These are phyloP conservation scores for Piaya cayana DNA, from an alignment of 2,113 vertebrate species.

Conservation along the genomic window DNA sequence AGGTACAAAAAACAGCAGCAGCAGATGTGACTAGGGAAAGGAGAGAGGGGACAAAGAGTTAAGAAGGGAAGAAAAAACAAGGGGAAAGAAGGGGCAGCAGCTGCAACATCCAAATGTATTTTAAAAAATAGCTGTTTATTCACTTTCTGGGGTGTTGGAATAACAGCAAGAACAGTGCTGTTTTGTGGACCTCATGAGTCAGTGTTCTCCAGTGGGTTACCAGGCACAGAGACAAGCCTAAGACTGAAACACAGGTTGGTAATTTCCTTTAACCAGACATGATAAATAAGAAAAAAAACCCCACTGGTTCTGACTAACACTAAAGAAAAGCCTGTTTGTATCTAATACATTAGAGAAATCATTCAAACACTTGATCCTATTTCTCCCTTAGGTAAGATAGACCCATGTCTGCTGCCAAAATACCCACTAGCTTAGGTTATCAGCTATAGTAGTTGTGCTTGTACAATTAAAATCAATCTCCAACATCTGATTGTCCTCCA, in stretches of 20 bases:
- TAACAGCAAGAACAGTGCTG: neutral
- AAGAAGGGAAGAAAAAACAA: neutral
- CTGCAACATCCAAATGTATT: neutral
- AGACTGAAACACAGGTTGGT: neutral
- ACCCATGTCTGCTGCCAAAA: conserved; percentile 6
- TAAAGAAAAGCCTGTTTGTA: conserved; percentile 61
- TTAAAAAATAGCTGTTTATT: neutral
- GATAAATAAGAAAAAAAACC: neutral
- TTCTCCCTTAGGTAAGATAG: conserved; percentile 43
- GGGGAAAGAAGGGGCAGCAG: neutral
- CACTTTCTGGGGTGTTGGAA: neutral
- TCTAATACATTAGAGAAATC: conserved; percentile 30
- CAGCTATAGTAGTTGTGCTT: neutral
- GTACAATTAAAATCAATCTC: conserved; percentile 17
- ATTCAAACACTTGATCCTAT: neutral
- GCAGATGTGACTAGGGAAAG: neutral
- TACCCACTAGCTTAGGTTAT: conserved; percentile 15
- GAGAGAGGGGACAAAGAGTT: neutral
- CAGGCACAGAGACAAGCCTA: neutral
- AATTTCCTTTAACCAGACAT: conserved; percentile 8
- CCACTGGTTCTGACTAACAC: neutral
- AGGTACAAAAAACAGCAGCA: neutral
- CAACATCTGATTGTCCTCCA: neutral
- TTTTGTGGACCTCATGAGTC: conserved; percentile 18
- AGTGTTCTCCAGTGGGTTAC: neutral